Percentiles rank a stretch among this genome's conserved stretches.
Conservation (phyloP, 2,888 invertebrate species). For the Platycnemis pennipes region DNA sequence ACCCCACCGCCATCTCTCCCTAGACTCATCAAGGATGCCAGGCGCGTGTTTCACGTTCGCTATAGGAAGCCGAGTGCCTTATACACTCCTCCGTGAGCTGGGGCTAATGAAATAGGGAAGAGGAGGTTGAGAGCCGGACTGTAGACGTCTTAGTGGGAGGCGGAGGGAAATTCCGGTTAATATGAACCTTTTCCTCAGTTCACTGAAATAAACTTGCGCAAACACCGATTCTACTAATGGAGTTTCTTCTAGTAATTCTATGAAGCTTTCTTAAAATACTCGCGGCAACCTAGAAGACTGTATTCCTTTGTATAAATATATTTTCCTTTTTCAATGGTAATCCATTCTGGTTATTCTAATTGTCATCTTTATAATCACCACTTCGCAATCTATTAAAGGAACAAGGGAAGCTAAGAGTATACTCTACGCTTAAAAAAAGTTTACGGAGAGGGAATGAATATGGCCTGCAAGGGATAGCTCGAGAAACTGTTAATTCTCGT, state of each 20-base stretch:
- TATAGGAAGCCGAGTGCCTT: constrained; percentile 61
- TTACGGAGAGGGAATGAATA: no score
- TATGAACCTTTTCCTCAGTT: neutral
- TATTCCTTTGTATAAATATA: no score
- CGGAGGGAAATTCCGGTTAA: neutral
- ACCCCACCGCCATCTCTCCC: neutral
- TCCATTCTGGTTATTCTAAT: neutral
- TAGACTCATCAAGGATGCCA: constrained; percentile 5
- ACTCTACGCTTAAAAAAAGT: no score
- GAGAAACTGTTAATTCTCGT: no score
- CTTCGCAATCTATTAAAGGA: no score
- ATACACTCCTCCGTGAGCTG: constrained; percentile 53
- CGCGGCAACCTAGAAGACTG: neutral
- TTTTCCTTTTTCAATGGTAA: neutral
- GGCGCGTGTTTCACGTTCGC: constrained; percentile 28
- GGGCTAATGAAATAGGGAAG: constrained; percentile 36
- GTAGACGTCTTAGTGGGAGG: neutral
- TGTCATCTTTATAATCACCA: neutral
- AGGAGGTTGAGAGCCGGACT: neutral
- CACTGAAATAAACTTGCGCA: neutral
- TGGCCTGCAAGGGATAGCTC: no score
- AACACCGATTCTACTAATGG: neutral
- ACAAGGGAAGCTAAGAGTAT: no score
- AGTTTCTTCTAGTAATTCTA: neutral
- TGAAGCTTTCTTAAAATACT: neutral